Base-by-base conservation (phyloP, 2,888 invertebrate genomes). In the Hyposoter didymator region DNA sequence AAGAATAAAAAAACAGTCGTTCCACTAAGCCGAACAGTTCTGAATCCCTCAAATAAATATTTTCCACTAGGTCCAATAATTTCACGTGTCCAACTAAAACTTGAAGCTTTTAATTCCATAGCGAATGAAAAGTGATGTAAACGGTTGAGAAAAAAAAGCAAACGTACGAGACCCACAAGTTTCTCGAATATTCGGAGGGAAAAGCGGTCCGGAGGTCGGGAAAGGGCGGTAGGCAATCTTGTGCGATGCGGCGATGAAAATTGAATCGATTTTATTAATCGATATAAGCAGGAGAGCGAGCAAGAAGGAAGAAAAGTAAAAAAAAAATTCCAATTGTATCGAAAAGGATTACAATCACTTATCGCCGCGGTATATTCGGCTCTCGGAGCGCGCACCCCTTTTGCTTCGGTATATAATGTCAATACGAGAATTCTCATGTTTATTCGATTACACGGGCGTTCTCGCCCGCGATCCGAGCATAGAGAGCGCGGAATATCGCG, bases 351-450 rank as follows among this genome's bases (percentile, higher is more conserved):
- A 85, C 83, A 85, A 83, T 85, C 85, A 85, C 83, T 85, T 85
- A 85, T 78, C 80, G 79, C 66, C 62, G 73, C 76, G 76, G 74
- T 81, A 67, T 81, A 74, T 49, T 52, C 45, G 43, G 28, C 43
- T 64, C 52, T 17, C 52, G 35, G 28, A 32, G 78, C 28, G 64
- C 17, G 62, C 82, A 76, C 74, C 83, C 85, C 78, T 86, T 86
- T 86, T 84, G 85, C 85, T 83, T 86, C 85, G 85, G 75, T 82
- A 67, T 82, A 84, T 84, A 86, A 86, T 86, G 85, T 86, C 85
- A 86, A 86, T 86, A 86, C 85, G 85, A 87, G 87, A 80, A 87
- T 88, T 88, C 87, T 88, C 84, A 88, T 87, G 87, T 88, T 86
- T 85, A 88, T 86, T 86, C 87, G 80, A 84, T 86, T 87, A 84